A percentile compares a stretch with the other conserved stretches of the same genome.
Evolutionary conservation across 2,113 vertebrate genomes (phyloP).

Genomic region (Xenotilapia flavipinnis): DNA sequence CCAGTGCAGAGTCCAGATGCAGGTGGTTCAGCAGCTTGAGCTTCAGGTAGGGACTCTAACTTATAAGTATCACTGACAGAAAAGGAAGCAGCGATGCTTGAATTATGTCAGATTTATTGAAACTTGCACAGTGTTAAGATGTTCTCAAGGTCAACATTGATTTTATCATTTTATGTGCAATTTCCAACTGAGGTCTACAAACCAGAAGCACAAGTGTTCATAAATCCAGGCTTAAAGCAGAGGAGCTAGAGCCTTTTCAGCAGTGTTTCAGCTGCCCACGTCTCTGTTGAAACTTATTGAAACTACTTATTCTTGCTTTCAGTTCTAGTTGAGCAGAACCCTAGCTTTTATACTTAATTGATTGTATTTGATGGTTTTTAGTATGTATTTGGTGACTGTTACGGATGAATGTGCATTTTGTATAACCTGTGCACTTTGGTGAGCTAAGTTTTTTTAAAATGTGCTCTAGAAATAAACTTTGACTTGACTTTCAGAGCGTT

Average conservation of each 20-base stretch:
- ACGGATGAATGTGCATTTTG: background rate
- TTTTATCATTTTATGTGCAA: background rate
- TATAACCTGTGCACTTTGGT: background rate
- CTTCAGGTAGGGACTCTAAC: conserved; percentile 23
- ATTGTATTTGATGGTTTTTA: background rate
- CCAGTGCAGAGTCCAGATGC: conserved; percentile 67
- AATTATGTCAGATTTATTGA: background rate
- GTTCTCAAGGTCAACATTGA: background rate
- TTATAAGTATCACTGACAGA: background rate
- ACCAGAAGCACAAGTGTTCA: background rate
- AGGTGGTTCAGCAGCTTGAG: conserved; percentile 64
- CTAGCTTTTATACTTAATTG: background rate
- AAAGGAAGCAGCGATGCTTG: background rate
- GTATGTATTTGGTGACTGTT: background rate
- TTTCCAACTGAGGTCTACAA: background rate
- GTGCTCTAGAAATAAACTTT: background rate
- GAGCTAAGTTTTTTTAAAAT: background rate
- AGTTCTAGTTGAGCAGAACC: background rate
- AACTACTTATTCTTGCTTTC: background rate
- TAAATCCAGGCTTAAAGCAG: background rate
- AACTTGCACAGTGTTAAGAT: background rate
- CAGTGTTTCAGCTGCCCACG: background rate
- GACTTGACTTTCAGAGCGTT: background rate
- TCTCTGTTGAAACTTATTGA: background rate
- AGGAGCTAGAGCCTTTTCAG: background rate